Evolutionary conservation across 1,140 invertebrate genomes (phyloP).

Genomic region (Bombyx mori): ASM3026992v2 NC_085124.1:914001-914500

Average conservation of each 20-base stretch:
- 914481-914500: conserved; percentile 79
- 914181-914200: conserved; percentile 7
- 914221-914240: conserved; percentile 56
- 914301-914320: conserved; percentile 26
- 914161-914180: conserved; percentile 18
- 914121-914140: conserved; percentile 18
- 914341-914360: not conserved
- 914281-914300: conserved; percentile 75
- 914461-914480: conserved; percentile 76
- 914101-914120: conserved; percentile 38
- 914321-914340: not conserved
- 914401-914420: not conserved
- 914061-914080: conserved; percentile 25
- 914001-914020: conserved; percentile 86
- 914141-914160: conserved; percentile 25
- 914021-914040: conserved; percentile 85
- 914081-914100: conserved; percentile 45
- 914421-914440: conserved; percentile 47
- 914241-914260: conserved; percentile 68
- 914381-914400: no score
- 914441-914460: conserved; percentile 76
- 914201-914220: conserved; percentile 50
- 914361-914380: not conserved
- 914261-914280: conserved; percentile 49
- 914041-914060: conserved; percentile 59